Percentiles rank a stretch among this genome's conserved stretches.
Evolutionary conservation across 2,113 vertebrate genomes (phyloP).

Genomic region (Heterocephalus glaber): DNA sequence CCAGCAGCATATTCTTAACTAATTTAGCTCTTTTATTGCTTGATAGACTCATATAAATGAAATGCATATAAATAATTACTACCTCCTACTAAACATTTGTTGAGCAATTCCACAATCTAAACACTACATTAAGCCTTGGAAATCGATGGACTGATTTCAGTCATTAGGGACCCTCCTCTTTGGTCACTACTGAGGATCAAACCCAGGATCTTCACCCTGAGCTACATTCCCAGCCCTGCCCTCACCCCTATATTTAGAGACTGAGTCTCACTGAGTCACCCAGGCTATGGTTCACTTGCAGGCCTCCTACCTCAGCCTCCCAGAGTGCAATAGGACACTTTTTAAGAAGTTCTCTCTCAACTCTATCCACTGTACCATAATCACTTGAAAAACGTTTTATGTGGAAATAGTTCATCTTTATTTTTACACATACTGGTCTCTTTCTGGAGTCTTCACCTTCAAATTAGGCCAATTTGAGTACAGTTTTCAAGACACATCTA

Average conservation of each 20-base stretch:
- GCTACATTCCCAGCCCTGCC: not conserved
- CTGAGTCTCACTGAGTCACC: not conserved
- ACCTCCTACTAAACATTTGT: constrained; percentile 34
- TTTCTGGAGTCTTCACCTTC: not conserved
- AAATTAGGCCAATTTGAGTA: not conserved
- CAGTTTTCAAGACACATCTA: not conserved
- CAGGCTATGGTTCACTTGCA: no score
- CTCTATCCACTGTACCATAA: not conserved
- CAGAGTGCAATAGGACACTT: not conserved
- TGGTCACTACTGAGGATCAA: not conserved
- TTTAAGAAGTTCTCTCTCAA: constrained; percentile 27
- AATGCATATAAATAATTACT: not conserved
- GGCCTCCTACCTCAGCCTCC: not conserved
- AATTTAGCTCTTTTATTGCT: not conserved
- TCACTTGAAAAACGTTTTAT: not conserved
- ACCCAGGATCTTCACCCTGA: not conserved
- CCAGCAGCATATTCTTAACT: constrained; percentile 33
- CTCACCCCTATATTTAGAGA: not conserved
- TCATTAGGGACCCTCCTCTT: not conserved
- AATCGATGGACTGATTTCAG: not conserved
- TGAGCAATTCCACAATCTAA: constrained; percentile 1
- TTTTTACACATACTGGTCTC: not conserved
- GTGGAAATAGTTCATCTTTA: not conserved
- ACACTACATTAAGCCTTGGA: not conserved
- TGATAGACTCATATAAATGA: not conserved